Evolutionary conservation across 2,888 invertebrate species (phyloP).

Genomic region (Harpagoxenus sublaevis): DNA sequence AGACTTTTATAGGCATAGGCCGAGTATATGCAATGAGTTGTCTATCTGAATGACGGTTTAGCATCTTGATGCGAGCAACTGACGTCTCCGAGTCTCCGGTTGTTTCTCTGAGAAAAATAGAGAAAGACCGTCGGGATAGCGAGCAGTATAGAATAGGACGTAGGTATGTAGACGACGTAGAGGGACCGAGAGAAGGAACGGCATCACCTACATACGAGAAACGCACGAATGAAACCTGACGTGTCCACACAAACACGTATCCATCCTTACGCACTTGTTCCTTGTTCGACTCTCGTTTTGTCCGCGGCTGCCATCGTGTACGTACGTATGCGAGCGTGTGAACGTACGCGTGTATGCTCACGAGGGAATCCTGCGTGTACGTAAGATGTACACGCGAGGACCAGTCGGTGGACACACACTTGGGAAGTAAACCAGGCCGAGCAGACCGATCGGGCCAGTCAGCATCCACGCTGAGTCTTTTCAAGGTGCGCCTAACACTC

Average conservation of each 20-base stretch:
- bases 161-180: constrained; percentile 1
- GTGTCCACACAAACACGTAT: constrained; percentile 67
- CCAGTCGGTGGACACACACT: constrained; percentile 59
- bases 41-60: constrained; percentile 62
- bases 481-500: constrained; percentile 83
- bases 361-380: constrained; percentile 32
- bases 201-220: constrained; percentile 79
- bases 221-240: constrained; percentile 59
- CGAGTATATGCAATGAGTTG: neutral
- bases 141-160: neutral
- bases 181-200: constrained; percentile 58
- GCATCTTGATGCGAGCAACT: constrained; percentile 80
- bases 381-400: constrained; percentile 56
- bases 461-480: constrained; percentile 82
- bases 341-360: constrained; percentile 20
- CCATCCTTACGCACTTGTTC: constrained; percentile 78
- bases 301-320: constrained; percentile 11
- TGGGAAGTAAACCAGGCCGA: constrained; percentile 76
- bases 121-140: neutral
- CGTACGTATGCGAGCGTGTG: constrained; percentile 67
- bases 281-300: constrained; percentile 61
- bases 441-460: constrained; percentile 83
- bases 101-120: constrained; percentile 18
- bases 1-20: neutral
- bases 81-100: constrained; percentile 67